Conservation (phyloP, 23 tunicate species). For the Styela clava region DNA sequence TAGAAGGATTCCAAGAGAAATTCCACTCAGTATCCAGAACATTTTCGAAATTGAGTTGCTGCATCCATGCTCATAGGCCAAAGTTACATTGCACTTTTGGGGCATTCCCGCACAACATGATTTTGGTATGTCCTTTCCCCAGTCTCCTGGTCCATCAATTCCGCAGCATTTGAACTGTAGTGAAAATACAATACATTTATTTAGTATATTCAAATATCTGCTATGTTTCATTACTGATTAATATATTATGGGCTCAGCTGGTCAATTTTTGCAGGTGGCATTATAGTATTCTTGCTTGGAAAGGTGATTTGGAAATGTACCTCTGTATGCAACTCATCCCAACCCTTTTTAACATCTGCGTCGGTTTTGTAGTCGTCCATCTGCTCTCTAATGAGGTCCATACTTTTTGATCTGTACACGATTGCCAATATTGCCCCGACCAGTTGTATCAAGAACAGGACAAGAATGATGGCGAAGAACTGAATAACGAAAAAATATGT, state of each 20-base stretch:
- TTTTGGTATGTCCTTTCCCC: conserved; percentile 30
- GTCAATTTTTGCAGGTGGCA: too few species aligned
- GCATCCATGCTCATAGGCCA: conserved; percentile 28
- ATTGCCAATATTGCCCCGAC: conserved; percentile 37
- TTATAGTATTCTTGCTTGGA: too few species aligned
- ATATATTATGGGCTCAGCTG: too few species aligned
- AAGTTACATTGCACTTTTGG: not conserved
- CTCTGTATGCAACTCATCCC: conserved; percentile 44
- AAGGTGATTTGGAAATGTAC: too few species aligned
- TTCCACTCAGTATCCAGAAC: conserved; percentile 68
- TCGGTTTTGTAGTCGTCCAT: conserved; percentile 4
- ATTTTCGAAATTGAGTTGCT: conserved; percentile 28
- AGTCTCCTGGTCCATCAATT: conserved; percentile 47
- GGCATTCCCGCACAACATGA: conserved; percentile 15
- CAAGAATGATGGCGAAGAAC: conserved; percentile 39
- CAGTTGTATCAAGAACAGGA: conserved; percentile 37
- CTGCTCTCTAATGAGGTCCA: conserved; percentile 15
- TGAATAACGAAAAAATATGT: conserved; percentile 6
- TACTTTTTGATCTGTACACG: conserved; percentile 24
- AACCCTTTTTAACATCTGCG: not conserved
- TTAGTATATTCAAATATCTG: too few species aligned
- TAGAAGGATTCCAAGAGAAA: conserved; percentile 43
- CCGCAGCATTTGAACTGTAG: conserved; percentile 56
- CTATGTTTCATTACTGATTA: too few species aligned
- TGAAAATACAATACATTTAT: not conserved